Percentiles rank a stretch among this genome's conserved stretches.
These are phyloP conservation scores for Girardinus metallicus DNA, from an alignment of 2,797 vertebrate genomes.

Conservation along the genomic window DNA sequence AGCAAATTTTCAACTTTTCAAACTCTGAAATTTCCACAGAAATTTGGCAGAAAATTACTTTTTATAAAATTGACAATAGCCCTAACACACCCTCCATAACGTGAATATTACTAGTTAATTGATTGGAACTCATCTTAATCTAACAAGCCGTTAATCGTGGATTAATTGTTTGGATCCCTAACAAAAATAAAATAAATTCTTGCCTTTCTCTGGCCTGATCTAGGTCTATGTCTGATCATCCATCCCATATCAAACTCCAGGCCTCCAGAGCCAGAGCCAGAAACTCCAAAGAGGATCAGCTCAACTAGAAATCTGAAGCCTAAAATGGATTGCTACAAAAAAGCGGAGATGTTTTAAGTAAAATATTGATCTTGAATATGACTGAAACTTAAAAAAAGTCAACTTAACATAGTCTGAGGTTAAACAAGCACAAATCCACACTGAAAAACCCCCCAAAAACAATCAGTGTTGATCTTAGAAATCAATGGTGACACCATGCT, in stretches of 20 bases:
- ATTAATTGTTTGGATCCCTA: too few species aligned
- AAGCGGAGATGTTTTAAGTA: background rate
- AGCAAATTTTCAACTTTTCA: too few species aligned
- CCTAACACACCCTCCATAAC: too few species aligned
- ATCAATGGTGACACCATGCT: conserved; percentile 8
- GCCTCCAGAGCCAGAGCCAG: background rate
- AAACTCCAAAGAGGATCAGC: background rate
- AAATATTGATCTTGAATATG: background rate
- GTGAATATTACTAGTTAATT: too few species aligned
- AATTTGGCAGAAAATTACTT: too few species aligned
- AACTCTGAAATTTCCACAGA: too few species aligned
- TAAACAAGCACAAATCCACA: background rate
- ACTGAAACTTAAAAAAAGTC: background rate
- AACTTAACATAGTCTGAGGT: background rate
- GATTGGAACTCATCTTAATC: too few species aligned
- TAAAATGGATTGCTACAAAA: background rate
- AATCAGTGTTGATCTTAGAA: conserved; percentile 3
- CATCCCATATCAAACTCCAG: background rate
- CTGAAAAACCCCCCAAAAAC: background rate
- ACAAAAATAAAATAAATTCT: background rate
- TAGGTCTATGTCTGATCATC: background rate
- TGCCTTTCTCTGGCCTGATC: background rate
- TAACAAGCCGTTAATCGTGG: too few species aligned
- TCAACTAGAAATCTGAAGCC: background rate
- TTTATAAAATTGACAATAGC: too few species aligned